Percentiles rank a stretch among this genome's conserved stretches.
Conservation (phyloP, 2,113 vertebrate genomes). For the Oncorhynchus mykiss region DNA sequence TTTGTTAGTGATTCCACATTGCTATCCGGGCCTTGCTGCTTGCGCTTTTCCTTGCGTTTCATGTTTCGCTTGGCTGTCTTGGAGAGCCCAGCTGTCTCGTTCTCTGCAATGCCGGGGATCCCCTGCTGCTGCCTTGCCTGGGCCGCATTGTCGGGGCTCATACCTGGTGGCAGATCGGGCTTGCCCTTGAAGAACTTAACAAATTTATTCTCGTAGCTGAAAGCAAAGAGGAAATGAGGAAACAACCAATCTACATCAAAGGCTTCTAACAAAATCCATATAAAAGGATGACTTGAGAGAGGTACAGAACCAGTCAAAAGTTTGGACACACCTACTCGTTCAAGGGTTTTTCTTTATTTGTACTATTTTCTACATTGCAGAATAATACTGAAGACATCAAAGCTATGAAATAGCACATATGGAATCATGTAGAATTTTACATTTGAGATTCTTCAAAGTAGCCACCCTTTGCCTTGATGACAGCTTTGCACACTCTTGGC, state of each 20-base stretch:
- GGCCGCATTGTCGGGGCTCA: conserved; percentile 70
- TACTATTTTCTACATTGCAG: too few relatives aligned
- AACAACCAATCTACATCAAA: neutral
- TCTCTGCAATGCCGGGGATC: conserved; percentile 54
- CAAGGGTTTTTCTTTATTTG: too few relatives aligned
- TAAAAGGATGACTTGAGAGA: neutral
- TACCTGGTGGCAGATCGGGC: conserved; percentile 88
- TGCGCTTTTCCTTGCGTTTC: conserved; percentile 91
- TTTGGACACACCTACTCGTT: too few relatives aligned
- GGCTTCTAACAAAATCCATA: neutral
- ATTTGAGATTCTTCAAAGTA: too few relatives aligned
- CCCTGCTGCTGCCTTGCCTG: conserved; percentile 59
- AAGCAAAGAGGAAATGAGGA: conserved; percentile 18
- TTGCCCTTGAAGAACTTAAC: conserved; percentile 98
- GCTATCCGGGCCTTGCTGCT: conserved; percentile 80
- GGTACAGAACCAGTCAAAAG: too few relatives aligned
- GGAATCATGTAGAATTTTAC: too few relatives aligned
- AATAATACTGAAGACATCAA: too few relatives aligned
- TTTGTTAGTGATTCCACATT: conserved; percentile 71
- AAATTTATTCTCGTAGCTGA: conserved; percentile 94
- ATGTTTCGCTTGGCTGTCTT: conserved; percentile 90
- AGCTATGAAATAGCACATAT: too few relatives aligned
- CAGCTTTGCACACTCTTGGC: too few relatives aligned
- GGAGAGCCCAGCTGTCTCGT: conserved; percentile 74
- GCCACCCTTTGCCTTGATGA: too few relatives aligned